Base-by-base conservation (phyloP, 2,113 vertebrate genomes). In the Gallinago media region DNA sequence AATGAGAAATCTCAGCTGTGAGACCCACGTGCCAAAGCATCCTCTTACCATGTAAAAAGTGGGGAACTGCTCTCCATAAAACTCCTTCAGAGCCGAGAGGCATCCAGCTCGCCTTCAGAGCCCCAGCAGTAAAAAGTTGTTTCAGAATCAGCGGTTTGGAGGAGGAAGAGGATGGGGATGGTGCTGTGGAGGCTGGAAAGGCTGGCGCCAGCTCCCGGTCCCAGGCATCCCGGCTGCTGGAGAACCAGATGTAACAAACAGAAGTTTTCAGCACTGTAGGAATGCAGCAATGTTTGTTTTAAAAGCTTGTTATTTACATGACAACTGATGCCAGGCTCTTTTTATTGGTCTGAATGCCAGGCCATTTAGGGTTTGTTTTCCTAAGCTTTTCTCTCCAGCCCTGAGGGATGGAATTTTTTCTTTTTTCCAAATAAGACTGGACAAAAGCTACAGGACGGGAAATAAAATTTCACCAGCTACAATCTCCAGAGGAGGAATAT, bases 251-350 rank as follows among this genome's bases (percentile, higher is more conserved):
- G 79, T 83, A 87, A 31, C 81, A 77, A 88, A 72, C 11, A 34
- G 20, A 73, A 77, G 23, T 50, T 92, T 78, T 31, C 71, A 34
- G 49, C 10, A 18, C 54, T 32, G 14, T 29, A 76, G 47, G 71
- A 85, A 93, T n/a, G 36, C 1, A 2, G 38, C 32, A 59, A 5
- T 87, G 36, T 70, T 95, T 92, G 71, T 59, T 96, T 94, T 73
- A 70, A 91, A 94, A 80, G 32, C 89, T 76, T 92, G 56, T 86
- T 88, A 77, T 89, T 93, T 96, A 93, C 81, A 66, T 79, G 46
- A 83, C 63, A 92, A 85, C 67, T 36, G 54, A 22, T 94, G 84
- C 87, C 80, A 91, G 68, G 66, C 75, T 88, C 66, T 73, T 86
- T 93, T 85, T 82, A 85, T 79, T 88, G 36, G 56, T 68, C 81